Conservation (phyloP, 37 sponge, comb jelly and placozoan species). For the Haliclona indistincta region DNA sequence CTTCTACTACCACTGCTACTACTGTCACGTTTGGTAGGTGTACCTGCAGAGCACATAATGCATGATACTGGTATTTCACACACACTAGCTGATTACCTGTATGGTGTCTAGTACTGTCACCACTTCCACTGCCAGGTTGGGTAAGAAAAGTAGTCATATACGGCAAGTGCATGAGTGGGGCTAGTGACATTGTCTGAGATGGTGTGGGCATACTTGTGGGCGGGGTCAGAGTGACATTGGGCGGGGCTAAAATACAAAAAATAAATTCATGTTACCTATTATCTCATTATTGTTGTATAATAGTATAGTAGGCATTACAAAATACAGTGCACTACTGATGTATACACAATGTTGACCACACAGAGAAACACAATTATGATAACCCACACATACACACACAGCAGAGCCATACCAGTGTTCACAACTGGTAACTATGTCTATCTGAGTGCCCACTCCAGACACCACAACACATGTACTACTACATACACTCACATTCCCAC, state of each 20-base stretch:
- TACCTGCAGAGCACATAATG: background rate
- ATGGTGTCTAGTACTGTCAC: background rate
- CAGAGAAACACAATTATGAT: background rate
- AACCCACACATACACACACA: background rate
- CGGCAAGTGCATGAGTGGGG: background rate
- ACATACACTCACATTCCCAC: no score
- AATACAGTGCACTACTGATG: background rate
- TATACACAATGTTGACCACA: background rate
- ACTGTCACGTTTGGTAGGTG: background rate
- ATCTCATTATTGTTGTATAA: background rate
- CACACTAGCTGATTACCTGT: background rate
- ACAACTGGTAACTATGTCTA: no score
- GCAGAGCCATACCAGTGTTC: background rate
- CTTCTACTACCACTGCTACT: background rate
- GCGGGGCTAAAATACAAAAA: background rate
- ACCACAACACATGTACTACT: no score
- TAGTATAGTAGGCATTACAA: no score
- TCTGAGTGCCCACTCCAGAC: no score
- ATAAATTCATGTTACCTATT: background rate
- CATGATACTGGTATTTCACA: background rate
- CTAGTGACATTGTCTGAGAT: background rate
- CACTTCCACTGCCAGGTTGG: background rate
- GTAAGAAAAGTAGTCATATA: background rate
- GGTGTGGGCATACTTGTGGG: conserved; percentile 1
- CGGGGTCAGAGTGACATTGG: conserved; percentile 22